A percentile compares a stretch with the other conserved stretches of the same genome.
These are phyloP conservation scores for Halesus radiatus DNA, from an alignment of 1,140 invertebrate genomes.

Conservation along the genomic window DNA sequence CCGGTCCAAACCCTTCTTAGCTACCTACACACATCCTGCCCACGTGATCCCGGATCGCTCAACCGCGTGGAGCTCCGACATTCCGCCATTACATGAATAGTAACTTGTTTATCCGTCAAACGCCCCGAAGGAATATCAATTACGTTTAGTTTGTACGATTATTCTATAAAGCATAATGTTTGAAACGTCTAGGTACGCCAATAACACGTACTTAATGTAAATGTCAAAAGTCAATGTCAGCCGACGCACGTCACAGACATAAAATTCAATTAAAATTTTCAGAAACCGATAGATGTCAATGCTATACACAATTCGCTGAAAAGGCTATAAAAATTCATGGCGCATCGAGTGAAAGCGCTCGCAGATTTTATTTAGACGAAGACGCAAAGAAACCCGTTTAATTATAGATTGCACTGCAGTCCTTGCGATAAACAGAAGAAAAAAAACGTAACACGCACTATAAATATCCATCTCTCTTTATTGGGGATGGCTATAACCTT, in stretches of 20 bases:
- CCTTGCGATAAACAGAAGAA: not conserved
- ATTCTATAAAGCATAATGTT: no score
- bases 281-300: slow-evolving; percentile 40
- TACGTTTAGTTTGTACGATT: no score
- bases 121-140: no score
- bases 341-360: slow-evolving; percentile 16
- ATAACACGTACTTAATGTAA: not conserved
- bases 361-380: not conserved
- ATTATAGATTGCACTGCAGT: not conserved
- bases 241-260: slow-evolving; percentile 9
- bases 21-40: no score
- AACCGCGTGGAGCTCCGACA: no score
- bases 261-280: slow-evolving; percentile 37
- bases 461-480: not conserved
- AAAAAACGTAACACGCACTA: not conserved
- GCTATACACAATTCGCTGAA: slow-evolving; percentile 29
- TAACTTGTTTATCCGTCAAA: no score
- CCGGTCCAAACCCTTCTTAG: no score
- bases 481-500: slow-evolving; percentile 37
- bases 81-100: no score
- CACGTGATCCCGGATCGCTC: no score
- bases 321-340: slow-evolving; percentile 27
- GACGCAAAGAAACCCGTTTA: not conserved
- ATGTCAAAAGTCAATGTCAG: slow-evolving; percentile 31
- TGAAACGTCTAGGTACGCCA: no score